Conservation (phyloP, 92 coral and sea anemone genomes). For the Parazoanthus swiftii region DNA sequence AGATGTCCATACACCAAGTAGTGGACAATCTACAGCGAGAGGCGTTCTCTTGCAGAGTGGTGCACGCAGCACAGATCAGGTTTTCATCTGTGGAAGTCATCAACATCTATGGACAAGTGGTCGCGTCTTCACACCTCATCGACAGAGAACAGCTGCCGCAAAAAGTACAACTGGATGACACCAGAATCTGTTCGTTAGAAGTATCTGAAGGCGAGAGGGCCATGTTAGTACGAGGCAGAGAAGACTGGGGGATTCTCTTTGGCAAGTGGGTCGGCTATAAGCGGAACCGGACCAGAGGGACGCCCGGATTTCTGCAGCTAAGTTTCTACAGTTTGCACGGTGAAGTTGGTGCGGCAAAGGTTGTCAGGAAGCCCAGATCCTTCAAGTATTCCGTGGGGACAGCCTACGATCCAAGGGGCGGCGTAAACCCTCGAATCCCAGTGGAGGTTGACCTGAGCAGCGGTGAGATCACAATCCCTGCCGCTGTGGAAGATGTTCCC, state of each 20-base stretch:
- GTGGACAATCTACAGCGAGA: constrained; percentile 42
- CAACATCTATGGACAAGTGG: constrained; percentile 52
- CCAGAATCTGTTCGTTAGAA: constrained; percentile 22
- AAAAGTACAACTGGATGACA: constrained; percentile 51
- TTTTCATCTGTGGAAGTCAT: constrained; percentile 74
- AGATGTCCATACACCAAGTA: constrained; percentile 53
- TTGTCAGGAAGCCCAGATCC: constrained; percentile 23
- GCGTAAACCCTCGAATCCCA: not conserved
- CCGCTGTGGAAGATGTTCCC: constrained; percentile 59
- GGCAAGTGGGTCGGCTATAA: constrained; percentile 72
- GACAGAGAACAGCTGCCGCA: constrained; percentile 62
- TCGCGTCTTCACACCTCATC: constrained; percentile 69
- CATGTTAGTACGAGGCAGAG: constrained; percentile 66
- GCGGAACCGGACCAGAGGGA: constrained; percentile 54
- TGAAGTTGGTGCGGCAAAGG: constrained; percentile 34
- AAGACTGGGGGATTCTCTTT: constrained; percentile 75
- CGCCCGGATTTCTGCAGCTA: constrained; percentile 49
- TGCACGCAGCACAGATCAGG: constrained; percentile 62
- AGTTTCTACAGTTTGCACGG: constrained; percentile 50
- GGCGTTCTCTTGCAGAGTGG: constrained; percentile 62
- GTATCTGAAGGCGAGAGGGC: constrained; percentile 67
- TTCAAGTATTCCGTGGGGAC: constrained; percentile 47
- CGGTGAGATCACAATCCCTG: constrained; percentile 50
- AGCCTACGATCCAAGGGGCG: constrained; percentile 21
- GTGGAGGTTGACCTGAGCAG: constrained; percentile 45